Base-by-base conservation (phyloP, 1,140 invertebrate genomes). In the Lasaia peninsularis region DNA sequence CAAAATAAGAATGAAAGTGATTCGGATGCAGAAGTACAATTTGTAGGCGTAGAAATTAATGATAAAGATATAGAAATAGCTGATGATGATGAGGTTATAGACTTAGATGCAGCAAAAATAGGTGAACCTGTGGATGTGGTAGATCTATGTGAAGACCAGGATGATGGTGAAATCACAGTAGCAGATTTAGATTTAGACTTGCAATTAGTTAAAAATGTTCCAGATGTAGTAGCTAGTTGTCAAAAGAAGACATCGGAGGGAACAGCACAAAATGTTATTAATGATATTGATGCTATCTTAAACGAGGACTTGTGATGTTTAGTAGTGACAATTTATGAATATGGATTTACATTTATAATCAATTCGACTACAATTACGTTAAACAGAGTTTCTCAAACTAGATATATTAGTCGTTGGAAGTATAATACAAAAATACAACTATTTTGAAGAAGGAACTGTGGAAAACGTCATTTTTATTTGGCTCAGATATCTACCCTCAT, bases 221-320 rank as follows among this genome's bases (percentile, higher is more conserved):
- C 85, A 6, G 85, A 88, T 34, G 77, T 88, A 9, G 82, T 88
- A 2, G 82, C 80, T 11, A 86, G 82, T 33, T 88, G 85, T 71
- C 75, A 71, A 1, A 77, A 73, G 48, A 62, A 63, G 71, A 74
- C 5, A 73, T 28, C 34, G 34, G 53, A 1, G 73, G 74, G 1
- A 74, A 64, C 40, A 31, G 53, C 53, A 34, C 52, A 53, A 48
- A 71, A 73, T 65, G 51, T 86, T 18, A 28, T 87, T 3, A 78
- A 71, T 24, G 75, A 84, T 37, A 84, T 87, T 12, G 78, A 87
- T 51, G 62, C 71, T 20, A 49, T 84, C 16, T 63, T 87, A 53
- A 63, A 78, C 60, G 72, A 82, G 9, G 70, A 76, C 1, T 81
- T 83, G 81, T 80, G 78, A 81, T 79, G 66, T 50, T 57, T 49